A percentile compares a stretch with the other conserved stretches of the same genome.
Conservation (phyloP, 2,113 vertebrate species). For the Puffinus mauretanicus region DNA sequence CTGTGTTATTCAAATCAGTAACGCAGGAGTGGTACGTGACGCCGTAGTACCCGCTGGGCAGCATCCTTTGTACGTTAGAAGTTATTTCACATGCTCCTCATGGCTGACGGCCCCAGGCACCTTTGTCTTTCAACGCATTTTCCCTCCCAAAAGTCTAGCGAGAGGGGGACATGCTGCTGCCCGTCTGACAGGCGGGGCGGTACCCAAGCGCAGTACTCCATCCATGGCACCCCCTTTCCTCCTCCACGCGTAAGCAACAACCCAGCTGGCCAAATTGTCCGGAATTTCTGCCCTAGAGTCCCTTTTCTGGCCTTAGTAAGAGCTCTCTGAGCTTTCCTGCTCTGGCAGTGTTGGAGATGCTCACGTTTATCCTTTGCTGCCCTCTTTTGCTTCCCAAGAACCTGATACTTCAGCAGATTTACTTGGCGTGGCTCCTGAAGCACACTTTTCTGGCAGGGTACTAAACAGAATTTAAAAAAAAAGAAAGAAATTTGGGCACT, state of each 20-base stretch:
- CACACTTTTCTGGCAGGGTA: not conserved
- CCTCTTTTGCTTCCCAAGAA: slow-evolving; percentile 9
- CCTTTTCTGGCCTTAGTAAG: not conserved
- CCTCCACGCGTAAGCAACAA: accelerated
- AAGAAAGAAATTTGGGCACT: not conserved
- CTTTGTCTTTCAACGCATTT: accelerated
- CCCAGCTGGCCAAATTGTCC: not conserved
- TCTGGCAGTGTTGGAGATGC: not conserved
- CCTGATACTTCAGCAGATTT: not conserved
- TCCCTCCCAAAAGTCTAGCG: not conserved
- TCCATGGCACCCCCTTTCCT: not conserved
- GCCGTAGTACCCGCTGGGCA: not conserved
- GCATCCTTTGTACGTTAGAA: accelerated
- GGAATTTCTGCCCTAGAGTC: not conserved
- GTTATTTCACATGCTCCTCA: accelerated
- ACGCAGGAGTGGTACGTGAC: accelerated
- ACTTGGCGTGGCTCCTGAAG: not conserved
- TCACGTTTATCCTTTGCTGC: not conserved
- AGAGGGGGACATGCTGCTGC: not conserved
- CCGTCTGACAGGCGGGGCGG: accelerated
- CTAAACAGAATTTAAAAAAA: not conserved
- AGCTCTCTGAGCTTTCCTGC: not conserved
- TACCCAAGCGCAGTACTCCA: accelerated
- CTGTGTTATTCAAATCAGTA: accelerated
- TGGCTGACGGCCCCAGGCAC: too few relatives aligned